phyloP scores from a whole-genome alignment of 2,888 invertebrate genomes.

The Caenorhabditis uteleia region DNA sequence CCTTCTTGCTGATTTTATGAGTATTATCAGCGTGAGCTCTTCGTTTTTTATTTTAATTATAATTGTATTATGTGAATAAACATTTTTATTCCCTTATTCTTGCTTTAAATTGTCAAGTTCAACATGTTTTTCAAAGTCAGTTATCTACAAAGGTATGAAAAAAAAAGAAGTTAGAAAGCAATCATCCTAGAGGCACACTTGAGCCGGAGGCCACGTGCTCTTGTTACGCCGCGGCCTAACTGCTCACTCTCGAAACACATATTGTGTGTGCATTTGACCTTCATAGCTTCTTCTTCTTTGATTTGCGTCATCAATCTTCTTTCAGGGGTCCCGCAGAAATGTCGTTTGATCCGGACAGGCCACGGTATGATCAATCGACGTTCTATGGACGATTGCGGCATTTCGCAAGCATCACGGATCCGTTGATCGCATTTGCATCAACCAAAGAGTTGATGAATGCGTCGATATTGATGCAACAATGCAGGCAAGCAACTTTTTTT shows the following conservation, averaged over 20 bases:
- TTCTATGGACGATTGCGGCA: slow-evolving; percentile 88
- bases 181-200: neutral
- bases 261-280: neutral
- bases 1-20: slow-evolving; percentile 3
- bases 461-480: slow-evolving; percentile 79
- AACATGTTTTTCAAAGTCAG: neutral
- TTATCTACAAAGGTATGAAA: neutral
- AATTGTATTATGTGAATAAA: no score
- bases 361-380: slow-evolving; percentile 72
- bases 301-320: neutral
- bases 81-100: neutral
- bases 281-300: neutral
- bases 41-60: no score
- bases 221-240: slow-evolving; percentile 3
- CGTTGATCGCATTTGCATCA: slow-evolving; percentile 83
- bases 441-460: slow-evolving; percentile 80
- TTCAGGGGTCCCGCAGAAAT: slow-evolving; percentile 6
- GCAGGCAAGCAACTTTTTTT: slow-evolving; percentile 75
- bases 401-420: slow-evolving; percentile 90
- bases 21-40: no score
- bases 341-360: slow-evolving; percentile 45
- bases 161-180: neutral
- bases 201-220: neutral
- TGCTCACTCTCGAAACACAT: neutral
- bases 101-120: neutral